phyloP scores from a whole-genome alignment of 2,113 vertebrate species.

The Cheirogaleus medius region DNA sequence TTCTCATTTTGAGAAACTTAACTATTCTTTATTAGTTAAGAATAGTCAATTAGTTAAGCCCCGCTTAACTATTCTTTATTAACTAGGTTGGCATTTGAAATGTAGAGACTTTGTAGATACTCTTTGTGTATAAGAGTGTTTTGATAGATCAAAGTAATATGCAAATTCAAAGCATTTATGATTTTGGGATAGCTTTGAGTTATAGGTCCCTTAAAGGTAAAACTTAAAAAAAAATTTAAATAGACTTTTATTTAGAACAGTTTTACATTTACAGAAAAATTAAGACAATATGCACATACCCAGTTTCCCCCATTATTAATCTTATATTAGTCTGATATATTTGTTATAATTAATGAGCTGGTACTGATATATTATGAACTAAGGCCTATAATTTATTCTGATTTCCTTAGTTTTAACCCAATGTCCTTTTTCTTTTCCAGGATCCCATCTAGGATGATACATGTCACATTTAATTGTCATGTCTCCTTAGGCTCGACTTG shows the following conservation, averaged over 20 bases:
- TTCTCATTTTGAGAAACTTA: too few relatives aligned
- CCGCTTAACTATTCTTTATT: neutral
- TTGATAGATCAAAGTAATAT: neutral
- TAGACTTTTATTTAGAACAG: neutral
- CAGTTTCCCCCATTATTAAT: neutral
- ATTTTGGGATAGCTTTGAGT: neutral
- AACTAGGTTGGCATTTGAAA: neutral
- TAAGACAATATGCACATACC: neutral
- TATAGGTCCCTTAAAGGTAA: neutral
- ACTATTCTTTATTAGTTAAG: neutral
- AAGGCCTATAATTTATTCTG: neutral
- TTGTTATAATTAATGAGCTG: neutral
- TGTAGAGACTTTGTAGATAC: neutral
- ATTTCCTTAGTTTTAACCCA: neutral
- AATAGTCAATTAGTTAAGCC: too few relatives aligned
- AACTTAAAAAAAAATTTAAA: neutral
- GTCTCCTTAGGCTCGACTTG: neutral
- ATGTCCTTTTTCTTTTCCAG: neutral
- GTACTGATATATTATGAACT: neutral
- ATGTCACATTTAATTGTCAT: neutral
- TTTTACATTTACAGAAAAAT: constrained; percentile 9
- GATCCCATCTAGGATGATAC: neutral
- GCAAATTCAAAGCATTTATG: neutral
- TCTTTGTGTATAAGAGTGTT: neutral
- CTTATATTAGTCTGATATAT: neutral